These are phyloP conservation scores for Babyrousa celebensis DNA, from an alignment of 2,797 vertebrate genomes.

Conservation along the genomic window DNA sequence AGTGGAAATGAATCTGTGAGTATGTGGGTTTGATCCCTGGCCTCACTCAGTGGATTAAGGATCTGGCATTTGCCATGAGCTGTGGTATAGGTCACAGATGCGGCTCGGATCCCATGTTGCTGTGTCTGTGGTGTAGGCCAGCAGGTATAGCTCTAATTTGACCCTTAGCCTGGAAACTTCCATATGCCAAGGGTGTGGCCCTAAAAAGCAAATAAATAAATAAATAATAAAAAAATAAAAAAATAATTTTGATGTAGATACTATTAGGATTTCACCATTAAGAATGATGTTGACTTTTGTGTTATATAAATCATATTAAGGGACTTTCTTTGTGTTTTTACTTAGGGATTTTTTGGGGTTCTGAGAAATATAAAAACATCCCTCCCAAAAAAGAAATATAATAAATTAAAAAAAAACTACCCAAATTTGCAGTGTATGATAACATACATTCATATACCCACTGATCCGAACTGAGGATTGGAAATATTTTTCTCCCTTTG, in stretches of 20 bases:
- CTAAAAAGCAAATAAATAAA: no score
- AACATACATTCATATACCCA: neutral
- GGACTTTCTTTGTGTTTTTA: slow-evolving; percentile 47
- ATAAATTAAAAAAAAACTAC: neutral
- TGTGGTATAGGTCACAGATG: no score
- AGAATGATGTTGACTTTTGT: neutral
- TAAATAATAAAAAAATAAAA: neutral
- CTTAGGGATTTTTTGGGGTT: neutral
- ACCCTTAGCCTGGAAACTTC: no score
- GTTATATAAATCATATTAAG: neutral
- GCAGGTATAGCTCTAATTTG: no score
- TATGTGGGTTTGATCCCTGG: no score
- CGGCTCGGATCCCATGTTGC: no score
- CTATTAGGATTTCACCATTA: slow-evolving; percentile 26
- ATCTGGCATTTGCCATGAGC: no score
- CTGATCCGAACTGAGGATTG: neutral
- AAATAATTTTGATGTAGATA: slow-evolving; percentile 47
- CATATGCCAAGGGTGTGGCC: no score
- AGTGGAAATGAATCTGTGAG: no score
- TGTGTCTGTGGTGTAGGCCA: no score
- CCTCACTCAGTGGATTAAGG: no score
- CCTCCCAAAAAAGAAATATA: no score
- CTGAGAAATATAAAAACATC: slow-evolving; percentile 55
- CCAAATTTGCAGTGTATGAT: neutral
- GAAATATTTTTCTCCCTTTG: neutral